A percentile compares a stretch with the other conserved stretches of the same genome.
Evolutionary conservation across 1,140 invertebrate species (phyloP).

Genomic region (Odontomachus brunneus): DNA sequence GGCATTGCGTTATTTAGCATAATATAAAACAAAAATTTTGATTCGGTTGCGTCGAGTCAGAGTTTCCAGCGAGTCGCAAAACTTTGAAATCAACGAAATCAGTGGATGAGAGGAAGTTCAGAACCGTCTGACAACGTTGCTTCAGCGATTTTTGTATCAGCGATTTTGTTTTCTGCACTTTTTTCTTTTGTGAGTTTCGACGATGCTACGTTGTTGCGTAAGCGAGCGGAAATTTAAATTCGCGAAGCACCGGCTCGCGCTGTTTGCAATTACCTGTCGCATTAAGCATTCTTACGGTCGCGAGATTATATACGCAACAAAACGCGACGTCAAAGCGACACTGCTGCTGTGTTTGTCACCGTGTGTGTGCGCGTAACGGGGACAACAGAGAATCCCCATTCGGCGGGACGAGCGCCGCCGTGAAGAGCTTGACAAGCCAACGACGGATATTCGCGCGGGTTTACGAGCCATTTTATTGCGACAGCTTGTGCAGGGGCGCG

Average conservation of each 20-base stretch:
- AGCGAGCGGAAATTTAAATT: not conserved
- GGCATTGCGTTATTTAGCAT: too few species aligned
- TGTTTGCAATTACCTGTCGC: conserved; percentile 4
- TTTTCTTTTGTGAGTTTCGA: not conserved
- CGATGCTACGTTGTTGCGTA: not conserved
- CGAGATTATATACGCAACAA: conserved; percentile 37
- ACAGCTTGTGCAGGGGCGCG: conserved; percentile 52
- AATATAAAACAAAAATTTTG: too few species aligned
- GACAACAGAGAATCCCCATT: conserved; percentile 47
- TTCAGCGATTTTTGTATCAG: too few species aligned
- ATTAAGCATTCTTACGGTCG: not conserved
- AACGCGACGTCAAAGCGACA: not conserved
- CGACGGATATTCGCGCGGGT: conserved; percentile 42
- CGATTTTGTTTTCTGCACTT: too few species aligned
- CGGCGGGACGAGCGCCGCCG: conserved; percentile 1
- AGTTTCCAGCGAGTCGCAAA: too few species aligned
- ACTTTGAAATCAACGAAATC: too few species aligned
- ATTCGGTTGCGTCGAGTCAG: too few species aligned
- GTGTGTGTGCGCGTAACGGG: not conserved
- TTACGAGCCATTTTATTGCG: conserved; percentile 71
- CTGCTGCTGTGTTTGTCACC: not conserved
- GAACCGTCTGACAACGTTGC: too few species aligned
- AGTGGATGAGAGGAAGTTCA: too few species aligned
- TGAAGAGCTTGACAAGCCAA: conserved; percentile 55
- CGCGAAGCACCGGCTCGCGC: not conserved